Evolutionary conservation across 1,140 invertebrate species (phyloP), one percentile per base, ranked within the genome.

Genomic region (Tetramorium parvispinum): DNA sequence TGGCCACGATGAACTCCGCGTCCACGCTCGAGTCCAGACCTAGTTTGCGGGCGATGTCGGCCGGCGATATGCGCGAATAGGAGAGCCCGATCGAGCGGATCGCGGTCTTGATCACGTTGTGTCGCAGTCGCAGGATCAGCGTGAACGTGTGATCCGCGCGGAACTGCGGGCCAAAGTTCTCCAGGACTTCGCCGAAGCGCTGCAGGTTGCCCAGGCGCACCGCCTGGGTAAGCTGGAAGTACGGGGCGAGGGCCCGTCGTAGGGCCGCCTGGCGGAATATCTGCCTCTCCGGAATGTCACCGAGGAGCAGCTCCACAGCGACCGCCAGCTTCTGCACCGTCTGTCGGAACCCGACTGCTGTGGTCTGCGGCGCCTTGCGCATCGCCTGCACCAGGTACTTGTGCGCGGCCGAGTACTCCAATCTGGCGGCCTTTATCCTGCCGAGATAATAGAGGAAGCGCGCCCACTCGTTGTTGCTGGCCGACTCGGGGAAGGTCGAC

Each of bases 71-170:
- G 70, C 98, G 96, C 0, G 99, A 99, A 95, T 99, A 99, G 0
- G 99, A 99, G 1, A 99, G 94, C 16, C 98, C 99, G 94, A 99
- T 99, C 83, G 98, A 98, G 57, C 99, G 96, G 65, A 99, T 98
- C 0, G 99, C 99, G 7, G 99, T 99, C 95, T 99, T 99, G 92
- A 99, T 99, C 2, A 99, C 99, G 96, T 99, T 99, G 94, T 99
- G 99, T 79, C 99, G 96, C 24, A 99, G 95, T 86, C 99, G 97
- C 24, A 99, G 96, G 92, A 99, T 99, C 46, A 99, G 94, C 66
- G 98, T 99, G 92, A 98, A 99, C 0, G 99, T 99, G 92, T 99
- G 97, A 95, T 99, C 99, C 82, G 96, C 95, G 57, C 97, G 97
- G 91, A 99, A 99, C 92, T 98, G 97, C 0, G 97, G 96, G 1